Base-by-base conservation (phyloP, 92 coral and sea anemone species). In the Heliopora coerulea region DNA sequence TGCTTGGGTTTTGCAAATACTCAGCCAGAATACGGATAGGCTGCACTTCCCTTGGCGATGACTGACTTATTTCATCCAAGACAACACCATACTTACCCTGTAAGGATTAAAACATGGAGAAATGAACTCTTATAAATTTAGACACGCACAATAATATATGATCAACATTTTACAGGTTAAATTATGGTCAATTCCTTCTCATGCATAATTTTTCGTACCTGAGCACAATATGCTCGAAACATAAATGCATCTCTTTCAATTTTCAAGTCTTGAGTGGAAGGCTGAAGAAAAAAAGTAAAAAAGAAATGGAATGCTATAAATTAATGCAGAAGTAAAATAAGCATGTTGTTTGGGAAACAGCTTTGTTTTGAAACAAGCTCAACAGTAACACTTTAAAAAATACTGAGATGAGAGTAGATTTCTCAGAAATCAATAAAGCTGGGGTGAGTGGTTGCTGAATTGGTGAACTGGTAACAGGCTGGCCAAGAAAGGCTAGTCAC, bases 71-170 rank as follows among this genome's bases (percentile, higher is more conserved):
- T 62, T 93, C 98, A 77, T 93, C 98, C 34, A 93, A 35, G 12
- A 93, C 98, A 59, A 93, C 98, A 40, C 98, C 86, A 77, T 85
- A 91, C 68, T 93, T 93, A 35, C 98, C 98, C 98, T 93, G 50
- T 37, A 25, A 80, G 24, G 28, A 79, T 52, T 19, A 28, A 3
- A 40, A 24, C 28, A 37, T 25, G 23, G 23, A 24, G 18, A 58
- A 58, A 58, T 0, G 63, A 21, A 3, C 15, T 17, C 5, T 21
- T 5, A n/a, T n/a, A n/a, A n/a, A n/a, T n/a, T n/a, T n/a, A n/a
- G n/a, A n/a, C n/a, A n/a, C n/a, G n/a, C n/a, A n/a, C n/a, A n/a
- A n/a, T n/a, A n/a, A n/a, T n/a, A n/a, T 39, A 41, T 18, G 24
- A 19, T 46, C 27, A 24, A 2, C 25, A 19, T 30, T 63, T 39